Evolutionary conservation across 2,113 vertebrate species (phyloP).

Genomic region (Carassius carassius): DNA sequence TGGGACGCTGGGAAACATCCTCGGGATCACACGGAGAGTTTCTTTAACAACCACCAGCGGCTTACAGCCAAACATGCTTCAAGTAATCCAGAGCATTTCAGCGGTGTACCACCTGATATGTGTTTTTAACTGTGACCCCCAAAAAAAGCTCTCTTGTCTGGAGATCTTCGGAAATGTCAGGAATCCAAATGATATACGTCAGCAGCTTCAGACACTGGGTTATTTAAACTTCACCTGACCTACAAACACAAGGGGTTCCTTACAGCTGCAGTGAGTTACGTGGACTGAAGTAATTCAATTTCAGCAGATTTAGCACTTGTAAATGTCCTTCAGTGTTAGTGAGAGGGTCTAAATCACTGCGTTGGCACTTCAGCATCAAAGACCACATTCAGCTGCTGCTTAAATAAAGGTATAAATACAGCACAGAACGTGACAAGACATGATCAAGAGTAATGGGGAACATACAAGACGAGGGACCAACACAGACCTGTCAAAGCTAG

Average conservation of each 20-base stretch:
- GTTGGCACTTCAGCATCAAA: background rate
- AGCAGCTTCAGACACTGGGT: background rate
- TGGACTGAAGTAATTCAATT: background rate
- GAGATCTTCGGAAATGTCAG: slow-evolving; percentile 11
- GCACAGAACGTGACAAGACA: background rate
- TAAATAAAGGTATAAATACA: background rate
- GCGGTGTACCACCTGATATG: background rate
- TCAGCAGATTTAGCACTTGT: background rate
- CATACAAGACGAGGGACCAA: background rate
- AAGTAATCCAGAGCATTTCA: background rate
- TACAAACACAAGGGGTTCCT: slow-evolving; percentile 18
- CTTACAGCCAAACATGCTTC: background rate
- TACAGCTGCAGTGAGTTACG: background rate
- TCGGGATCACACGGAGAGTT: background rate
- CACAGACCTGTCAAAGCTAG: background rate
- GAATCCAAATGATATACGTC: slow-evolving; percentile 9
- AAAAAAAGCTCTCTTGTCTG: slow-evolving; percentile 1
- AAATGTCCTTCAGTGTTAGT: background rate
- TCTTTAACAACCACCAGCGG: background rate
- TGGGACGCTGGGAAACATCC: slow-evolving; percentile 29
- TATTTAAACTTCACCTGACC: background rate
- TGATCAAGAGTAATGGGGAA: background rate
- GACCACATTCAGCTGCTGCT: background rate
- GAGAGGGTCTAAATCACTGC: background rate
- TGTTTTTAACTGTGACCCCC: no score